Evolutionary conservation across 2,113 vertebrate species (phyloP).

Genomic region (Solea senegalensis): DNA sequence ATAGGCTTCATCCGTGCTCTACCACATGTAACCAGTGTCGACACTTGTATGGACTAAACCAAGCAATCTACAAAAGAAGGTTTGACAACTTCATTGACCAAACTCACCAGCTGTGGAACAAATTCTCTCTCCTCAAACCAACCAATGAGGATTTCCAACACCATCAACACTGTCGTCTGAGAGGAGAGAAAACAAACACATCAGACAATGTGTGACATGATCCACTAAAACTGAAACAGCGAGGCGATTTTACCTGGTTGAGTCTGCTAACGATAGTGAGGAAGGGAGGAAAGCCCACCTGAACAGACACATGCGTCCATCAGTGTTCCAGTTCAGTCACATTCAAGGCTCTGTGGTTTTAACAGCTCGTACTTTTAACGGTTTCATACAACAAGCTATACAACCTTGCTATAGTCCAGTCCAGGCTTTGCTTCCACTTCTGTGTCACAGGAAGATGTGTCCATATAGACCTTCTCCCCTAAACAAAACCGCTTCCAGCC

Average conservation of each 20-base stretch:
- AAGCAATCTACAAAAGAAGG: neutral
- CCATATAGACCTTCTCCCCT: constrained; percentile 86
- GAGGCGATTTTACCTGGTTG: constrained; percentile 86
- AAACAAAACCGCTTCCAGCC: constrained; percentile 97
- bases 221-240: neutral
- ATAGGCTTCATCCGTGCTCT: too few species aligned
- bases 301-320: constrained; percentile 13
- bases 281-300: constrained; percentile 96
- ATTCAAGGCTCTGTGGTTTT: neutral
- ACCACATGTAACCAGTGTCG: too few species aligned
- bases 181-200: neutral
- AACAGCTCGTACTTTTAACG: too few species aligned
- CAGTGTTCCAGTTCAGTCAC: neutral
- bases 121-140: constrained; percentile 95
- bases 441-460: constrained; percentile 57
- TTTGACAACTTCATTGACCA: neutral
- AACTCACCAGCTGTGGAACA: constrained; percentile 92
- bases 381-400: neutral
- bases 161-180: constrained; percentile 88
- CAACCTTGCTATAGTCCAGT: constrained; percentile 91
- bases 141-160: constrained; percentile 90
- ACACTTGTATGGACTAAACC: neutral
- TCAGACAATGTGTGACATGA: neutral
- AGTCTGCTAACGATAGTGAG: constrained; percentile 96
- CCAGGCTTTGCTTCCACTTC: constrained; percentile 74